Conservation (phyloP, 2,888 invertebrate species). For the Meteorus colon region DNA sequence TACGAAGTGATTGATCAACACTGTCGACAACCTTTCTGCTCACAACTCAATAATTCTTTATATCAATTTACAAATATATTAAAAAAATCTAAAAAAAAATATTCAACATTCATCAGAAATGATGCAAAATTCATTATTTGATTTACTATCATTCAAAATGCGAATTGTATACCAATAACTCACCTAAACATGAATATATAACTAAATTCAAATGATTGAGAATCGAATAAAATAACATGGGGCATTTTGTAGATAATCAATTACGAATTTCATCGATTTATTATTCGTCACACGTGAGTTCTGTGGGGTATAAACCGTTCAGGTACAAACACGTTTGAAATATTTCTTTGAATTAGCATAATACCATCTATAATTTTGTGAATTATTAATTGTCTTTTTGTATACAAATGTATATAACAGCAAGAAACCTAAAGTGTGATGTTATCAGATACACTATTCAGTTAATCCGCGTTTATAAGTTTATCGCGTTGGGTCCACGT, state of each 20-base stretch:
- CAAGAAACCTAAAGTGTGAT: too few relatives aligned
- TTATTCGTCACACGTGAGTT: slow-evolving; percentile 3
- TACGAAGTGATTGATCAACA: too few relatives aligned
- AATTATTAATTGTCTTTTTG: slow-evolving; percentile 63
- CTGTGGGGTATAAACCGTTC: neutral
- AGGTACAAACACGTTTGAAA: slow-evolving; percentile 3
- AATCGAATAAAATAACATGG: neutral
- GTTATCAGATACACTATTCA: slow-evolving; percentile 58
- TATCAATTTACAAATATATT: too few relatives aligned
- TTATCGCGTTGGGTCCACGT: slow-evolving; percentile 62
- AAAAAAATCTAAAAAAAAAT: too few relatives aligned
- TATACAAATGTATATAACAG: slow-evolving; percentile 34
- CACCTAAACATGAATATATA: too few relatives aligned
- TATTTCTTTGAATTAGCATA: neutral
- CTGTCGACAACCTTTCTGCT: too few relatives aligned
- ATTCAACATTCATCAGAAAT: too few relatives aligned
- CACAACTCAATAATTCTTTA: too few relatives aligned
- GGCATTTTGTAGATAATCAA: neutral
- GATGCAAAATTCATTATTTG: too few relatives aligned
- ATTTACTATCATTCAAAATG: too few relatives aligned
- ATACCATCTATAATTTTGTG: slow-evolving; percentile 68
- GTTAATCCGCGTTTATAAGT: slow-evolving; percentile 70
- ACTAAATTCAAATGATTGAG: neutral
- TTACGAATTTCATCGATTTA: slow-evolving; percentile 3
- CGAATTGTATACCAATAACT: too few relatives aligned